Evolutionary conservation across 2,113 vertebrate species (phyloP).

Genomic region (Dolichallabes microphthalmus): DNA sequence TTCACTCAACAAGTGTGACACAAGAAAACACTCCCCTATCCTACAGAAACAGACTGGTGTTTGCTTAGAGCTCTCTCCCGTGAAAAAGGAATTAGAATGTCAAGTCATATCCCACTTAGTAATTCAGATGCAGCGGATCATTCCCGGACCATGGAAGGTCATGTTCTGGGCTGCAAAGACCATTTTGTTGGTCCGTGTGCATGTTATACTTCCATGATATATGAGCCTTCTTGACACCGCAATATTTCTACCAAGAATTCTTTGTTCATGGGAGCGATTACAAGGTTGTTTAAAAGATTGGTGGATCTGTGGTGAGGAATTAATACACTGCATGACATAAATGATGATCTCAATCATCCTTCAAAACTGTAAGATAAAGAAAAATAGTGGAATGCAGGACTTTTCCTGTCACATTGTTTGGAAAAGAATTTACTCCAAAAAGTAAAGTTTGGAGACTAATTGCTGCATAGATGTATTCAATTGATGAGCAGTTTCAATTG

Average conservation of each 20-base stretch:
- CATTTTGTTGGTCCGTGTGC: neutral
- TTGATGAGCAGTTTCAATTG: neutral
- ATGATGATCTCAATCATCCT: neutral
- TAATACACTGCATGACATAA: slow-evolving; percentile 14
- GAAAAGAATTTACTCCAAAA: neutral
- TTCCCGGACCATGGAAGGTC: slow-evolving; percentile 28
- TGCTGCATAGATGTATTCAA: neutral
- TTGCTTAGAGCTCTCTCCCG: slow-evolving; percentile 67
- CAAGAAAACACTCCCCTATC: slow-evolving; percentile 43
- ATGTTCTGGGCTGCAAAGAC: slow-evolving; percentile 5
- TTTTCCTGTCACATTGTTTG: neutral
- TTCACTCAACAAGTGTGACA: slow-evolving; percentile 45
- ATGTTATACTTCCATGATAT: neutral
- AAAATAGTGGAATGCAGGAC: neutral
- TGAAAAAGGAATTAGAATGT: slow-evolving; percentile 58
- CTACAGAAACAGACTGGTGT: slow-evolving; percentile 56
- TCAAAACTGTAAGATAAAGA: neutral
- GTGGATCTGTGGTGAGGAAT: neutral
- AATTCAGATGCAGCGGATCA: slow-evolving; percentile 14
- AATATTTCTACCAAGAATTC: slow-evolving; percentile 12
- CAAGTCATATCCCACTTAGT: slow-evolving; percentile 40
- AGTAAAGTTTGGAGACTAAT: neutral
- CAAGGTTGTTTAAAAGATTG: neutral
- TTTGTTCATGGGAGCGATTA: slow-evolving; percentile 12
- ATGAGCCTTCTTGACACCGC: neutral